Conservation (phyloP, 1,140 invertebrate genomes). For the Saccostrea glomerata region DNA sequence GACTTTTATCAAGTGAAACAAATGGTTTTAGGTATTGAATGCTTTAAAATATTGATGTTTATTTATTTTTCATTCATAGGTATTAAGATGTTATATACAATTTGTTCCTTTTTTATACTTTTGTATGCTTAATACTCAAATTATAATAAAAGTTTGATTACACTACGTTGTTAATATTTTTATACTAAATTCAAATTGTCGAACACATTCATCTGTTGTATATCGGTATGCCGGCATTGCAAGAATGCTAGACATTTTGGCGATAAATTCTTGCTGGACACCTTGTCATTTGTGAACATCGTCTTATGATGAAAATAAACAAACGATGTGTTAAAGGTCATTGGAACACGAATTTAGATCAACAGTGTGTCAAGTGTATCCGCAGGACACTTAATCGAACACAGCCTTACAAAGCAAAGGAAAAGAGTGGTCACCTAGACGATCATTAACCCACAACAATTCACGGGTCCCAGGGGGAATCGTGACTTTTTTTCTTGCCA, state of each 20-base stretch:
- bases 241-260: background rate
- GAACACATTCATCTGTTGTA: background rate
- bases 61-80: constrained; percentile 24
- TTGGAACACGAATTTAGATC: background rate
- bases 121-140: constrained; percentile 33
- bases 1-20: background rate
- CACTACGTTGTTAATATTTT: background rate
- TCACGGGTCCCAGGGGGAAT: background rate
- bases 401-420: background rate
- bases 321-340: constrained; percentile 14
- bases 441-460: background rate
- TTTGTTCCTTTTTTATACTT: constrained; percentile 26
- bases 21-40: background rate
- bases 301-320: constrained; percentile 22
- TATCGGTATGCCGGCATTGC: background rate
- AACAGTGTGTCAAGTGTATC: background rate
- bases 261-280: background rate
- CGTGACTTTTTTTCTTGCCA: background rate
- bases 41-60: background rate
- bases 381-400: background rate
- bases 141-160: constrained; percentile 14
- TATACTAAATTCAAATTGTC: background rate
- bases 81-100: constrained; percentile 29
- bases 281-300: constrained; percentile 22
- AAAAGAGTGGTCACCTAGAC: background rate